Base-by-base conservation (phyloP, 2,888 invertebrate genomes). In the Ophonus ardosiacus region DNA sequence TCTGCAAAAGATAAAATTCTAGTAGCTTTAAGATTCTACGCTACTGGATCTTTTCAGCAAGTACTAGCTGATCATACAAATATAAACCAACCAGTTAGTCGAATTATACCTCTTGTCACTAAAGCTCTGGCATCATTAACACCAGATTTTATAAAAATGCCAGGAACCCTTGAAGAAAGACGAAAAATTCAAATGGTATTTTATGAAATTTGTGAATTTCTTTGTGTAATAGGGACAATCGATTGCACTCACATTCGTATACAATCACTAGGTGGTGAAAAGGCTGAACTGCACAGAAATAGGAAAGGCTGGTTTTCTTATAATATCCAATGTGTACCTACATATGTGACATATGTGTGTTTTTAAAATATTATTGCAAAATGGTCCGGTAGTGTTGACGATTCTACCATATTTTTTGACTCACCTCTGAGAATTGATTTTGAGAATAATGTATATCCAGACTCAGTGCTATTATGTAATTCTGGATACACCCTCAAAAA, bases 301-400 rank as follows among this genome's bases (percentile, higher is more conserved):
- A 31, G 31, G 31, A 31, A 31, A 31, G 31, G 31, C 31, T 61
- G 63, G 88, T 89, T 89, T 86, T 88, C 88, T 24, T 68, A 88
- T 10, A 89, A 89, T 85, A 87, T 88, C 31, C 88, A 89, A 84
- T 86, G 85, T n/a, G n/a, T n/a, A n/a, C n/a, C n/a, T n/a, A n/a
- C n/a, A 86, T 89, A 7, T 86, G 84, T 56, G 87, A 87, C 78
- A 84, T n/a, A n/a, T n/a, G n/a, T n/a, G 31, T 6, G 31, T 4
- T 31, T 31, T 5, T 31, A 5, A 31, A 31, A 31, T 31, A 85
- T 86, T 51, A 87, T 88, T 7, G 86, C 87, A 10, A 80, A 88
- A 31, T 89, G 88, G 88, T 87, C 86, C 79, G 88, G 88, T 17
- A 87, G 86, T 4, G 81, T 86, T 0, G 88, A 89, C 85, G 89